Conservation (phyloP, 1,140 invertebrate genomes). For the Papilio helenus region DNA sequence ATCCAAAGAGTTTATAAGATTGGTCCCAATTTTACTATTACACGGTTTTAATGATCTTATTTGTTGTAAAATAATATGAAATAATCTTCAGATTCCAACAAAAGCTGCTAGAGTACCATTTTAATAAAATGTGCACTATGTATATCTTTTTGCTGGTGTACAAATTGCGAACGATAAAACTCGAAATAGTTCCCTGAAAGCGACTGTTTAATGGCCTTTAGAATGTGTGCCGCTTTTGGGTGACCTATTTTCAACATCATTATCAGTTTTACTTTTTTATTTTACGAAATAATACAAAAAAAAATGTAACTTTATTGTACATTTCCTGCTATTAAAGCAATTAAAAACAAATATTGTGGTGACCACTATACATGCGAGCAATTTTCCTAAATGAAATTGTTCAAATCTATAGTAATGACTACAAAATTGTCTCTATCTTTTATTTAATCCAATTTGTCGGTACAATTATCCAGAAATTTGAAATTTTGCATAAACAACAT, state of each 20-base stretch:
- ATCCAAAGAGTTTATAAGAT: background rate
- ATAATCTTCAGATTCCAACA: background rate
- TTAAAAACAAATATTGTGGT: no score
- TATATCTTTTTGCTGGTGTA: constrained; percentile 2
- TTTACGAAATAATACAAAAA: background rate
- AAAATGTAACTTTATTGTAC: background rate
- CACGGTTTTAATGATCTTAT: background rate
- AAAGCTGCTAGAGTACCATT: background rate
- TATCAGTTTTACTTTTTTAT: background rate
- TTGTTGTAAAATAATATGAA: background rate
- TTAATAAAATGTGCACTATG: background rate
- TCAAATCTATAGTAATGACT: background rate
- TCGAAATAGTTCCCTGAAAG: constrained; percentile 17
- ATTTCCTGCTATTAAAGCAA: background rate
- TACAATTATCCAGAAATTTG: background rate
- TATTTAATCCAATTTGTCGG: background rate
- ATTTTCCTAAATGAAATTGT: no score
- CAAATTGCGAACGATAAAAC: constrained; percentile 24
- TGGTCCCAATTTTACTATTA: background rate
- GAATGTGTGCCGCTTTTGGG: constrained; percentile 8
- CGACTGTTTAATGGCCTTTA: constrained; percentile 22
- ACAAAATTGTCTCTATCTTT: background rate
- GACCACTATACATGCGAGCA: no score
- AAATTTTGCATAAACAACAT: background rate
- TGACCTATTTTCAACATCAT: constrained; percentile 15